Percentiles rank a stretch among this genome's conserved stretches.
Evolutionary conservation across 2,797 vertebrate species (phyloP).

Genomic region (Acridotheres tristis): DNA sequence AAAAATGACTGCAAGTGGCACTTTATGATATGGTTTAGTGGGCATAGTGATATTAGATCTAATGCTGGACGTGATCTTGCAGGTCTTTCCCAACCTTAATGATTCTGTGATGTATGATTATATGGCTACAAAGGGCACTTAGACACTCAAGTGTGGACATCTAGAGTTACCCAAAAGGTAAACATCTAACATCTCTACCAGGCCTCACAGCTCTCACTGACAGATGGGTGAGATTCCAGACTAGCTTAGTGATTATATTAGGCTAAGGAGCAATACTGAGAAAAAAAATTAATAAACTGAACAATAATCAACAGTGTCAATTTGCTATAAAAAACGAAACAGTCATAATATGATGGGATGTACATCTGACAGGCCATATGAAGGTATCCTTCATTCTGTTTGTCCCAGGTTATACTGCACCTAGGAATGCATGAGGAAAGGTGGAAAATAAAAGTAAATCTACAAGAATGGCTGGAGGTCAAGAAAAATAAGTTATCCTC

Average conservation of each 20-base stretch:
- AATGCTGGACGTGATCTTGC: neutral
- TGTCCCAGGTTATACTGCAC: neutral
- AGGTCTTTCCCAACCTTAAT: neutral
- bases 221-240: neutral
- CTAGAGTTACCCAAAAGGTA: neutral
- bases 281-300: neutral
- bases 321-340: neutral
- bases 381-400: neutral
- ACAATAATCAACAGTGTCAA: neutral
- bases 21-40: neutral
- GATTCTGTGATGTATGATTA: neutral
- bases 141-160: neutral
- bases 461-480: neutral
- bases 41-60: neutral
- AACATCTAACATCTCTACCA: neutral
- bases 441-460: neutral
- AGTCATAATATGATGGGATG: neutral
- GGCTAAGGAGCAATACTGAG: neutral
- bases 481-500: neutral
- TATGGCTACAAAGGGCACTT: neutral
- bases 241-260: neutral
- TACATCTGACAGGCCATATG: neutral
- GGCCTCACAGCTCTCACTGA: neutral
- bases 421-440: neutral
- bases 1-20: neutral